Evolutionary conservation across 2,113 vertebrate genomes (phyloP).

Genomic region (Atherinomorus stipes): DNA sequence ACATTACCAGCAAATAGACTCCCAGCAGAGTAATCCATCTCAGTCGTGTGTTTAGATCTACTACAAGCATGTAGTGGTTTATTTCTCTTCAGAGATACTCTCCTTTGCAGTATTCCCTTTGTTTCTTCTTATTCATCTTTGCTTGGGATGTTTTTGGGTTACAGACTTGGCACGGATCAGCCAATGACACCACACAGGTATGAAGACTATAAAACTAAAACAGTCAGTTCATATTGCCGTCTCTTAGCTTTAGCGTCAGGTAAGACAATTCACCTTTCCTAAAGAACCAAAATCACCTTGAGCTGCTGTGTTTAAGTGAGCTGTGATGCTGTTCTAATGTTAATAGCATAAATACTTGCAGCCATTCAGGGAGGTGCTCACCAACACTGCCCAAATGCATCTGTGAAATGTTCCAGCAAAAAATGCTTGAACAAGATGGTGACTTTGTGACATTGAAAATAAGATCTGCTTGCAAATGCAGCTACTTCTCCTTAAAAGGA

Average conservation of each 20-base stretch:
- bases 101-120: too few relatives aligned
- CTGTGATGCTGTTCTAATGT: constrained; percentile 14
- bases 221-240: neutral
- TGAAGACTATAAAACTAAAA: neutral
- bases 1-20: too few relatives aligned
- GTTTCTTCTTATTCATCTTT: too few relatives aligned
- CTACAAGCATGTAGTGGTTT: too few relatives aligned
- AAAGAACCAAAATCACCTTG: neutral
- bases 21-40: too few relatives aligned
- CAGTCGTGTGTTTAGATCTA: too few relatives aligned
- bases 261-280: constrained; percentile 10
- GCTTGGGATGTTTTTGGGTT: too few relatives aligned
- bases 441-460: constrained; percentile 32
- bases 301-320: constrained; percentile 9
- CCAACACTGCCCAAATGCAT: constrained; percentile 14
- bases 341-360: constrained; percentile 20
- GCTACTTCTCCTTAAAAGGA: constrained; percentile 23
- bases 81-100: too few relatives aligned
- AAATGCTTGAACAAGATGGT: constrained; percentile 35
- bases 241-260: neutral
- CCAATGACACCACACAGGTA: too few relatives aligned
- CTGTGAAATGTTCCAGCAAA: constrained; percentile 23
- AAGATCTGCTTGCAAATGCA: constrained; percentile 34
- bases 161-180: too few relatives aligned
- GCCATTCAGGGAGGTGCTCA: neutral